phyloP scores from a whole-genome alignment of 2,888 invertebrate genomes.

The Herminia tarsipennalis region DNA sequence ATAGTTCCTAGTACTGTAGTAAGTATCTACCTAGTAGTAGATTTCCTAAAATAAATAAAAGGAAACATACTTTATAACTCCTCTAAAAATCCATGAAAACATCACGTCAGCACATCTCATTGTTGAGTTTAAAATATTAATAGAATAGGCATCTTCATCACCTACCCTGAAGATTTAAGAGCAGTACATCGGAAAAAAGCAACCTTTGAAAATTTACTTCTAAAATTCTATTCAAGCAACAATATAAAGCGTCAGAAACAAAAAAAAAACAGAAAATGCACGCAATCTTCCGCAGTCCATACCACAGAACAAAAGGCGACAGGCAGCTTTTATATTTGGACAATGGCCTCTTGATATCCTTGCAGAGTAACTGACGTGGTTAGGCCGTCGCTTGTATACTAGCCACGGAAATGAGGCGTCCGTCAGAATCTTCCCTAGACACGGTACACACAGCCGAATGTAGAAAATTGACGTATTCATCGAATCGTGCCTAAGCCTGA shows the following conservation, averaged over 20 bases:
- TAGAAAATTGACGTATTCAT: constrained; percentile 17
- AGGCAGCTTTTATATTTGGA: constrained; percentile 62
- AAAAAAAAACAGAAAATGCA: constrained; percentile 29
- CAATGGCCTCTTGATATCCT: constrained; percentile 62
- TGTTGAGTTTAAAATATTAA: no score
- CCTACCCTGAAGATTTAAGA: no score
- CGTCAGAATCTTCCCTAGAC: constrained; percentile 53
- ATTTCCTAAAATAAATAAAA: no score
- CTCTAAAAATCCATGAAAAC: no score
- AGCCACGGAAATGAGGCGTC: constrained; percentile 70
- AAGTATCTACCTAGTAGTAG: no score
- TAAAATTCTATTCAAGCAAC: constrained; percentile 10
- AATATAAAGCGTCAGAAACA: constrained; percentile 18
- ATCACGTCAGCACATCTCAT: no score
- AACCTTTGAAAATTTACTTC: not conserved
- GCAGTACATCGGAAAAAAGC: no score
- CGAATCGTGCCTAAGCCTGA: constrained; percentile 5
- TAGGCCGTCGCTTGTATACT: constrained; percentile 47
- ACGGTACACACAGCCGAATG: constrained; percentile 29
- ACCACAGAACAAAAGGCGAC: constrained; percentile 53
- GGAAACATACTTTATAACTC: no score
- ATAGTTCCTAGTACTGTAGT: no score
- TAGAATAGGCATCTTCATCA: no score
- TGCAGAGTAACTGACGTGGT: constrained; percentile 57
- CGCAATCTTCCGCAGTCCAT: constrained; percentile 43